Evolutionary conservation across 1,140 invertebrate species (phyloP).

Genomic region (Lerema accius): DNA sequence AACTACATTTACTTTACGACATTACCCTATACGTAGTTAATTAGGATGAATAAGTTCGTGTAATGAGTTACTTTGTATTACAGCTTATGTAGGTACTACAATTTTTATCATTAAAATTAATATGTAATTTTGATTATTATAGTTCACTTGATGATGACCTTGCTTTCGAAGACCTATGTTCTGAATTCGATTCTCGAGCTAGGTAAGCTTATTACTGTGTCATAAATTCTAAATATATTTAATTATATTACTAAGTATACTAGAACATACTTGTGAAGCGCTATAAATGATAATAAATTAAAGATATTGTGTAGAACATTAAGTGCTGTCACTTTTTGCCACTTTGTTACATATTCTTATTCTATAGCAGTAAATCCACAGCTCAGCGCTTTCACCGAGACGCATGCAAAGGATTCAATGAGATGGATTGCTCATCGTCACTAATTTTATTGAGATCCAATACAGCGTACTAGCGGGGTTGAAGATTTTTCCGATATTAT

Average conservation of each 20-base stretch:
- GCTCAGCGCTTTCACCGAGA: conserved; percentile 64
- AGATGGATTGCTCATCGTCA: conserved; percentile 68
- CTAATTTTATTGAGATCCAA: conserved; percentile 48
- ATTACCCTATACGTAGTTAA: conserved; percentile 46
- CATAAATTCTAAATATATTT: too few relatives aligned
- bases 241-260: too few relatives aligned
- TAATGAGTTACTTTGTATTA: background rate
- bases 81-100: too few relatives aligned
- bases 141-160: too few relatives aligned
- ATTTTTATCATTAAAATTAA: too few relatives aligned
- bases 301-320: background rate
- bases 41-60: conserved; percentile 29
- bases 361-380: conserved; percentile 13
- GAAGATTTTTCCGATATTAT: conserved; percentile 1
- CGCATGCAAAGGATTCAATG: conserved; percentile 75
- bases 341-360: background rate
- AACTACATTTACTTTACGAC: conserved; percentile 50
- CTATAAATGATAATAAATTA: too few relatives aligned
- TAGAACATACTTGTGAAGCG: too few relatives aligned
- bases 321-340: conserved; percentile 22
- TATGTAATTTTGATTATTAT: too few relatives aligned
- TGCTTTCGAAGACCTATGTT: too few relatives aligned
- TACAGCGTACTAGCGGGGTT: conserved; percentile 1
- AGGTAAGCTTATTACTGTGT: too few relatives aligned
- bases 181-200: too few relatives aligned